Evolutionary conservation across 2,888 invertebrate genomes (phyloP).

Genomic region (Sepioteuthis lessoniana): DNA sequence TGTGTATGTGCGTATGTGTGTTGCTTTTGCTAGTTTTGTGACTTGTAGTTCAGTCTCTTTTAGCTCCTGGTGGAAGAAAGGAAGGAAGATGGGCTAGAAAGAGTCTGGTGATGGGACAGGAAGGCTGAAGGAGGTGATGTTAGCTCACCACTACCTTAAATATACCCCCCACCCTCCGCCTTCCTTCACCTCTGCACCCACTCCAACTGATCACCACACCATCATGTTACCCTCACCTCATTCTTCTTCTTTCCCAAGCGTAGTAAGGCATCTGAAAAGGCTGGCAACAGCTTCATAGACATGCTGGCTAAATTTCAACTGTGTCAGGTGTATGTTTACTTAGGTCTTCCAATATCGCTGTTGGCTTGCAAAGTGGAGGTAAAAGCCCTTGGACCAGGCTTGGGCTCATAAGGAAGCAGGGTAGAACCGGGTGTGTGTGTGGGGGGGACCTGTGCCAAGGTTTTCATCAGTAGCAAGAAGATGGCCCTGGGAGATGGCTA

Average conservation of each 20-base stretch:
- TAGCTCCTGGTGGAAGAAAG: neutral
- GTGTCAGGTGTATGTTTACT: conserved; percentile 33
- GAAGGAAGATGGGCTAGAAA: neutral
- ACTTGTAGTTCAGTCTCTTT: neutral
- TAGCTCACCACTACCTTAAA: neutral
- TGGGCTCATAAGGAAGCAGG: neutral
- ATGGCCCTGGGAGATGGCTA: neutral
- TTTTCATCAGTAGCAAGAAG: neutral
- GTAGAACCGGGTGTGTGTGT: neutral
- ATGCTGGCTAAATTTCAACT: conserved; percentile 33
- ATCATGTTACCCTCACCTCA: neutral
- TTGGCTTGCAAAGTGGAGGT: neutral
- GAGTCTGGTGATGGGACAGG: neutral
- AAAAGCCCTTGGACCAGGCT: conserved; percentile 11
- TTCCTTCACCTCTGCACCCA: neutral
- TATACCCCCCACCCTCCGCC: neutral
- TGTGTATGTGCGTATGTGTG: too few species aligned
- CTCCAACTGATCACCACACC: neutral
- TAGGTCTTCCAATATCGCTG: neutral
- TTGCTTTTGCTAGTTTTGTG: neutral
- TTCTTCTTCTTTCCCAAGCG: neutral
- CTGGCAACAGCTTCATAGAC: neutral
- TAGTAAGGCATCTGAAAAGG: neutral
- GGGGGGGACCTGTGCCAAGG: neutral
- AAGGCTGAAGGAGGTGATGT: neutral